Evolutionary conservation across 2,888 invertebrate species (phyloP), one percentile per base, ranked within the genome.

Genomic region (Steinernema hermaphroditum): DNA sequence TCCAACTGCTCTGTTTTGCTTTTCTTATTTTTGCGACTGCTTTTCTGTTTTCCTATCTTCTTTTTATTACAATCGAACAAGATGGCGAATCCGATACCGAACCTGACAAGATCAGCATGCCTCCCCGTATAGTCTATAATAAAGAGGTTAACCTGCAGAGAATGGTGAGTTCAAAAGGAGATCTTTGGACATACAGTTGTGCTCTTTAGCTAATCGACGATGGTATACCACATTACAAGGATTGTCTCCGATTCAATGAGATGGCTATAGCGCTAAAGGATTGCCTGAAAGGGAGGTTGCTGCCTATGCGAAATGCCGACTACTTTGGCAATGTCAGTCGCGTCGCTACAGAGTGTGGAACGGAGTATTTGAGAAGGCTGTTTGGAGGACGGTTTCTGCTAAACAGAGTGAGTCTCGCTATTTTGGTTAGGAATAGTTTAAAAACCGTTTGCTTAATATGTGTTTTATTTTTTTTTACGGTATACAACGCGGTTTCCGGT

Each of bases 71-170:
- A 1, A 8, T 8, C 37, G 37, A 12, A 4, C 6, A 37, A 12
- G 12, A 37, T 37, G 37, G 12, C 4, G 37, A 4, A 12, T 12
- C 37, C 37, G 6, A 4, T 8, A 4, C 37, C 6, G 12, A 8
- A 12, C 4, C 29, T 14, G 29, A 32, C 32, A 16, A n/a, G 32
- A 62, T 34, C 14, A 62, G 32, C 12, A 62, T 62, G 62, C 62
- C 62, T 2, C 62, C 62, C 16, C 29, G 62, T 6, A 62, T 62
- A 32, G 62, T 62, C 27, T 62, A 62, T 34, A 62, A 62, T 32
- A 62, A 62, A 32, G 62, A 62, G 62, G 62, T 62, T 16, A 62
- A 62, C 32, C 32, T 62, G 9, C 62, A 62, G 19, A 29, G 62
- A 32, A 62, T 62, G 62, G 62, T 62, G 6, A 2, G 62, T 27